Percentiles rank a stretch among this genome's conserved stretches.
Evolutionary conservation across 2,113 vertebrate genomes (phyloP).

Genomic region (Recurvirostra avosetta): DNA sequence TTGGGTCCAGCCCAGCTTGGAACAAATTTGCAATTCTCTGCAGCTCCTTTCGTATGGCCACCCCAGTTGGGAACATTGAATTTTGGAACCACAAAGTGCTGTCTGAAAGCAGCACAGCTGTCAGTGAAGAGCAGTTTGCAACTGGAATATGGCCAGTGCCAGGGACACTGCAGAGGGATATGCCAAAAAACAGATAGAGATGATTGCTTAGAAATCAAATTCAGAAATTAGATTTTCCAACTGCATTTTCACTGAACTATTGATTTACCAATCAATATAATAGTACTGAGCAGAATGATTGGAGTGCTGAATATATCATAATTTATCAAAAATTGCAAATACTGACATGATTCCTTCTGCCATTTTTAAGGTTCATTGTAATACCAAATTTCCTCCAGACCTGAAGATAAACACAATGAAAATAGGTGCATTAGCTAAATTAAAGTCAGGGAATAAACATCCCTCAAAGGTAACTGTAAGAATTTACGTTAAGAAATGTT

Average conservation of each 20-base stretch:
- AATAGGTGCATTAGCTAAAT: background rate
- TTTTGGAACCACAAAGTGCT: background rate
- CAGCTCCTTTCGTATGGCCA: background rate
- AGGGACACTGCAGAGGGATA: background rate
- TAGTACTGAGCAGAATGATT: background rate
- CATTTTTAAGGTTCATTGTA: background rate
- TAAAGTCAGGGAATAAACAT: background rate
- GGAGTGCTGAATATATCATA: background rate
- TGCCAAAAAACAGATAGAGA: background rate
- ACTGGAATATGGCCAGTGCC: background rate
- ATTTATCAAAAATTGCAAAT: background rate
- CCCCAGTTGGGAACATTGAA: background rate
- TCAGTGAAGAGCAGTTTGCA: background rate
- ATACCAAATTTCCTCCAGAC: background rate
- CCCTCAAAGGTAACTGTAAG: background rate
- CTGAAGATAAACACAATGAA: background rate
- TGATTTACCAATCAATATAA: conserved; percentile 32
- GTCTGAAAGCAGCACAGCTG: conserved; percentile 3
- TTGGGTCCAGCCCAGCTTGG: background rate
- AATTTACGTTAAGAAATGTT: background rate
- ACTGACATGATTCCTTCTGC: background rate
- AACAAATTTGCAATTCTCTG: background rate
- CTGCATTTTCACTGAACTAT: background rate
- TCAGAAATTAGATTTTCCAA: conserved; percentile 35
- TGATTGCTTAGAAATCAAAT: conserved; percentile 12